Evolutionary conservation across 2,113 vertebrate genomes (phyloP).

Genomic region (Chamaetylas fuelleborni): DNA sequence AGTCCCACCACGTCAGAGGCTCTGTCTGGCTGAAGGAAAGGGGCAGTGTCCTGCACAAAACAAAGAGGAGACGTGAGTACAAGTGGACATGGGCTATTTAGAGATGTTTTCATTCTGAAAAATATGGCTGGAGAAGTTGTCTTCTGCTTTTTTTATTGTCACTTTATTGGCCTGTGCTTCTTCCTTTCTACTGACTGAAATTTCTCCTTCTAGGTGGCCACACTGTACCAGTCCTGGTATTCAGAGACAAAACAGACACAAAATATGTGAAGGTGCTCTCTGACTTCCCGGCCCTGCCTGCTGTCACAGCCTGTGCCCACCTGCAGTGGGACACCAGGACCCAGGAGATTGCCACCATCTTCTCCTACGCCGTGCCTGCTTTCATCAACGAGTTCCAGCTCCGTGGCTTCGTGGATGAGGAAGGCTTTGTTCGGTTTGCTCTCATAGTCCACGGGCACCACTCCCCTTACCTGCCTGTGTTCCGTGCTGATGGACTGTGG

Average conservation of each 20-base stretch:
- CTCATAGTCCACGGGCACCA: constrained; percentile 86
- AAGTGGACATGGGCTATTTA: neutral
- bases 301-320: constrained; percentile 81
- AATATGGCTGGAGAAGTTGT: neutral
- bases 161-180: neutral
- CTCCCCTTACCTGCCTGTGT: constrained; percentile 78
- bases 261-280: constrained; percentile 74
- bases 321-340: constrained; percentile 81
- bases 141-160: neutral
- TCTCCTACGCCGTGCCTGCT: constrained; percentile 80
- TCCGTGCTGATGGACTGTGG: constrained; percentile 80
- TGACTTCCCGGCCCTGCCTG: constrained; percentile 73
- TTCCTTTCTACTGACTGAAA: neutral
- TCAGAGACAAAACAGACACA: constrained; percentile 76
- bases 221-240: constrained; percentile 70
- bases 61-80: constrained; percentile 59
- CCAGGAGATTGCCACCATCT: constrained; percentile 76
- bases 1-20: constrained; percentile 16
- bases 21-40: constrained; percentile 77
- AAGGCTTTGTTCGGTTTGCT: constrained; percentile 76
- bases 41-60: neutral
- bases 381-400: constrained; percentile 88
- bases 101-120: neutral
- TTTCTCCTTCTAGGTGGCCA: constrained; percentile 37
- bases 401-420: constrained; percentile 72